Conservation (phyloP, 2,797 vertebrate species). For the Brotula barbata region DNA sequence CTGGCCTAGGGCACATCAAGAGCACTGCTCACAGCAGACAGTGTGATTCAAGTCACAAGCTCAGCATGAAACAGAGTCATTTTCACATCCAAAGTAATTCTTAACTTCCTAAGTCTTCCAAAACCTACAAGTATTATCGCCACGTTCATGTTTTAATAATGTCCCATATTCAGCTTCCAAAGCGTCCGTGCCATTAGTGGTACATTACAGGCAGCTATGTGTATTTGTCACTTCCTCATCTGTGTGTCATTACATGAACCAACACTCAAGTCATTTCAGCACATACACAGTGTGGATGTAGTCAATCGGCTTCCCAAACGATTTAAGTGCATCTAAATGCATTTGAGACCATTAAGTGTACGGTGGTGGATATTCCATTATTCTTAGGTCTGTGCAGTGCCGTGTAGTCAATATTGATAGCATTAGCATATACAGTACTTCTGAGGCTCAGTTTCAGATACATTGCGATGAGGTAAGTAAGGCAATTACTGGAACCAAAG, state of each 20-base stretch:
- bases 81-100: background rate
- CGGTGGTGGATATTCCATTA: slow-evolving; percentile 1
- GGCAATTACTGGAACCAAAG: slow-evolving; percentile 10
- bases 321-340: slow-evolving; percentile 31
- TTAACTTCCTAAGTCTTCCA: background rate
- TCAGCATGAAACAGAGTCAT: slow-evolving; percentile 12
- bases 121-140: background rate
- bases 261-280: slow-evolving; percentile 1
- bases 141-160: slow-evolving; percentile 1
- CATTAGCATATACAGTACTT: background rate
- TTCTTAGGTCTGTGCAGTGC: slow-evolving; percentile 2
- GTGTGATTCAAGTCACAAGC: slow-evolving; percentile 14
- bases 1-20: slow-evolving; percentile 6
- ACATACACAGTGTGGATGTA: background rate
- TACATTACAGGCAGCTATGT: background rate
- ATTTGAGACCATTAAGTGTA: slow-evolving; percentile 12
- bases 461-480: slow-evolving; percentile 1
- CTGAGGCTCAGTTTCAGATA: slow-evolving; percentile 21
- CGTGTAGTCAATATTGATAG: background rate
- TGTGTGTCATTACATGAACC: slow-evolving; percentile 16
- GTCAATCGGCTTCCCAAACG: background rate
- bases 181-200: background rate
- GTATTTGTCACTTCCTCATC: background rate
- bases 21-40: background rate
- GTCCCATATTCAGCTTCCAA: background rate